These are phyloP conservation scores for Megalops cyprinoides DNA, from an alignment of 2,797 vertebrate genomes.

Conservation along the genomic window DNA sequence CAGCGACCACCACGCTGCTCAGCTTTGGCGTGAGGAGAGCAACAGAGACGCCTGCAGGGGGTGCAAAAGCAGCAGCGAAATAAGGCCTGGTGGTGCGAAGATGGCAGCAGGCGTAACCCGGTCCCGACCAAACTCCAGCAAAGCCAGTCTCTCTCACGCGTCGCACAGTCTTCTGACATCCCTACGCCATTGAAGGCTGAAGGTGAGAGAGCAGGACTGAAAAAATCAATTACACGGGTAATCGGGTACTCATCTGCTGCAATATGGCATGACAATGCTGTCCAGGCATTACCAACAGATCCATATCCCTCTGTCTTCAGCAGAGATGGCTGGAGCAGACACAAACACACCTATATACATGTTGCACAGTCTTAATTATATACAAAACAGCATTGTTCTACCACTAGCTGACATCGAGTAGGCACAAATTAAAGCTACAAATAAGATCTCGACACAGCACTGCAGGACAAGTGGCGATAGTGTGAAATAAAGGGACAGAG, in stretches of 20 bases:
- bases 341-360: conserved; percentile 20
- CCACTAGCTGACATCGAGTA: conserved; percentile 22
- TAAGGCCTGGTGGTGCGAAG: background rate
- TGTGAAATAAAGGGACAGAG: background rate
- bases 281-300: background rate
- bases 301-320: background rate
- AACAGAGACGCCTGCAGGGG: background rate
- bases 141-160: background rate
- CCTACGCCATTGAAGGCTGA: background rate
- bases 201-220: background rate
- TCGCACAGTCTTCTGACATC: background rate
- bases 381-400: conserved; percentile 17
- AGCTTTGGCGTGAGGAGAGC: background rate
- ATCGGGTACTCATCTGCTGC: background rate
- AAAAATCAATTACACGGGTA: too few relatives aligned
- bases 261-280: background rate
- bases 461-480: conserved; percentile 14
- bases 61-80: background rate
- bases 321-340: conserved; percentile 16
- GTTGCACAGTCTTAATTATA: background rate
- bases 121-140: background rate
- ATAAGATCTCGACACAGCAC: conserved; percentile 26
- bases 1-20: background rate
- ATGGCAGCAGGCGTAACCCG: background rate
- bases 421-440: conserved; percentile 33